Conservation (phyloP, 2,113 vertebrate genomes). For the Pygathrix nemaeus region DNA sequence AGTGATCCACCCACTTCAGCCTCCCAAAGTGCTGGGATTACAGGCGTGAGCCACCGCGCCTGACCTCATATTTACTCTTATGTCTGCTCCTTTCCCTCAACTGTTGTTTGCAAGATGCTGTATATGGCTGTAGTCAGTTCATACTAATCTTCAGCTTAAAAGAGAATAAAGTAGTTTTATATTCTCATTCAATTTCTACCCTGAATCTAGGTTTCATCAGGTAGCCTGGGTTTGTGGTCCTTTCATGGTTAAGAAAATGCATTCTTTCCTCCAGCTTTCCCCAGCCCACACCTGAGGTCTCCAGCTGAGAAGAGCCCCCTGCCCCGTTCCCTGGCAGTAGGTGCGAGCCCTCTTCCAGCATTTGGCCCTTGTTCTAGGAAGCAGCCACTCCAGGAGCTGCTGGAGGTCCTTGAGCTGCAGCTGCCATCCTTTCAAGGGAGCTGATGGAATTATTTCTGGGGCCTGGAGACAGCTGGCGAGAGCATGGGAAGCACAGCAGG, state of each 20-base stretch:
- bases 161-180: neutral
- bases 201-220: neutral
- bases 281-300: neutral
- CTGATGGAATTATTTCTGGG: conserved; percentile 57
- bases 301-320: too few species aligned
- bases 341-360: neutral
- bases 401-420: conserved; percentile 35
- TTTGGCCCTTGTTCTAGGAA: conserved; percentile 10
- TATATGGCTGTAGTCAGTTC: neutral
- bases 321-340: neutral
- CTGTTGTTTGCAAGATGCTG: neutral
- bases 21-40: too few species aligned
- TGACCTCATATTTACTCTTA: neutral
- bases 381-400: neutral
- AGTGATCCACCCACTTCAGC: too few species aligned
- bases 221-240: neutral
- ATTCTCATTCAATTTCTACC: neutral
- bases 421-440: conserved; percentile 22
- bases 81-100: neutral
- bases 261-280: neutral
- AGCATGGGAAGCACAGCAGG: neutral
- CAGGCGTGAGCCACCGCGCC: neutral
- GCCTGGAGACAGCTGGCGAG: conserved; percentile 54
- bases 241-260: neutral
- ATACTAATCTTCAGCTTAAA: conserved; percentile 29